A percentile compares a stretch with the other conserved stretches of the same genome.
Conservation (phyloP, 2,797 vertebrate genomes). For the Rhinatrema bivittatum region DNA sequence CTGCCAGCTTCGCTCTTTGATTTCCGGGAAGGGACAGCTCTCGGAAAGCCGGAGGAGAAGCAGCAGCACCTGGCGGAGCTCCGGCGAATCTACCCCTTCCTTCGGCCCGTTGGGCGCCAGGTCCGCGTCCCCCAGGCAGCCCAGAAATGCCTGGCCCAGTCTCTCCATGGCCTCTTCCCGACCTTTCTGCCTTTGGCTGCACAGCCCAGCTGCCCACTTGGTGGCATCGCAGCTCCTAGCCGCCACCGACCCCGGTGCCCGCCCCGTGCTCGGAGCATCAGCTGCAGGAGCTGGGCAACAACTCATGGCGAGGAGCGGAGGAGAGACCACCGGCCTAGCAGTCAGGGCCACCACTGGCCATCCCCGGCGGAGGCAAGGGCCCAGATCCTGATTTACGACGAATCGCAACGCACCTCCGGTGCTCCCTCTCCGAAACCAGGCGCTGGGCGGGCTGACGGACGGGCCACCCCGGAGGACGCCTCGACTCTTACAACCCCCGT, state of each 20-base stretch:
- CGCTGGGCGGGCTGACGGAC: too few relatives aligned
- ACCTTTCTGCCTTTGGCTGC: slow-evolving; percentile 47
- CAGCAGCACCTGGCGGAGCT: slow-evolving; percentile 46
- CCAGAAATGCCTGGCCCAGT: slow-evolving; percentile 35
- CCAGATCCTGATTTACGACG: too few relatives aligned
- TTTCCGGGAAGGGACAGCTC: slow-evolving; percentile 50
- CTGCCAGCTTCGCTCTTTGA: slow-evolving; percentile 31
- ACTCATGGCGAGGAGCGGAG: background rate
- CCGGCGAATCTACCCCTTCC: background rate
- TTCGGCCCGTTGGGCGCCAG: too few relatives aligned
- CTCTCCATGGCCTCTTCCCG: slow-evolving; percentile 47
- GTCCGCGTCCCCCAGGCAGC: too few relatives aligned
- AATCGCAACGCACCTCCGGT: too few relatives aligned
- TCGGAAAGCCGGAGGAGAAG: slow-evolving; percentile 48
- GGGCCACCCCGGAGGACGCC: too few relatives aligned
- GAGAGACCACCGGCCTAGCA: background rate
- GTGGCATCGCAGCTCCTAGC: slow-evolving; percentile 11
- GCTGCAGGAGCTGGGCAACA: background rate
- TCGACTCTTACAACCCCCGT: too few relatives aligned
- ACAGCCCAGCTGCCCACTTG: slow-evolving; percentile 28
- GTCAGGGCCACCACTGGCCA: too few relatives aligned
- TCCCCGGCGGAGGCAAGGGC: too few relatives aligned
- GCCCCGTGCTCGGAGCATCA: background rate
- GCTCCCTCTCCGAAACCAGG: too few relatives aligned
- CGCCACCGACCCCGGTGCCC: slow-evolving; percentile 23